Base-by-base conservation (phyloP, 2,888 invertebrate genomes). In the Epirrhoe tristata region DNA sequence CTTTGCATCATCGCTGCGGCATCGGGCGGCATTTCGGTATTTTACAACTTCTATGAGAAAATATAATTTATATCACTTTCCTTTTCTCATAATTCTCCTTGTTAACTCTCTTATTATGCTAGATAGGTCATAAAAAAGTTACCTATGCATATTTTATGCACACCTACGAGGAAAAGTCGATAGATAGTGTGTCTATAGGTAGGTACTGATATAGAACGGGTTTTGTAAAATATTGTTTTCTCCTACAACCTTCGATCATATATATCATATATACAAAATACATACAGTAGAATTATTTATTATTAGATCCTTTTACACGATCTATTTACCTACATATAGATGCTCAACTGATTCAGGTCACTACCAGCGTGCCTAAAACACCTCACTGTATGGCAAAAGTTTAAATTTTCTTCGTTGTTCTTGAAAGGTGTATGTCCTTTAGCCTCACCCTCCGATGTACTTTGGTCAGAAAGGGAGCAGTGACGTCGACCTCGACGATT, bases 391-490 rank as follows among this genome's bases (percentile, higher is more conserved):
- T 24, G 24, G 24, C 24, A 24, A 24, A 36, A 60, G n/a, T 36
- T 56, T 55, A 34, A 17, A 54, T n/a, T n/a, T n/a, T 52, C 39
- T 57, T 56, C 62, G 52, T 61, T 66, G 66, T 17, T n/a, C 36
- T 34, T 6, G n/a, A 46, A 66, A 52, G 43, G 48, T 51, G 59
- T 24, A 24, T 24, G 24, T 55, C 50, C 51, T 17, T 14, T 12
- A 16, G 54, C 52, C 52, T 16, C 77, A 75, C 79, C 81, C 78
- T 74, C 71, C 24, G 58, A 61, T 82, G 83, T 80, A 87, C 85
- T 87, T 86, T 82, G 79, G 69, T 81, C 84, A 77, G 81, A 85
- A 89, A 87, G 85, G 83, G 88, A 85, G 74, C 86, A 84, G 85
- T 89, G 67, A 73, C 68, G 90, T 87, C 81, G 84, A 79, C 84